A percentile compares a stretch with the other conserved stretches of the same genome.
Conservation (phyloP, 2,888 invertebrate genomes). For the Furcula furcula region DNA sequence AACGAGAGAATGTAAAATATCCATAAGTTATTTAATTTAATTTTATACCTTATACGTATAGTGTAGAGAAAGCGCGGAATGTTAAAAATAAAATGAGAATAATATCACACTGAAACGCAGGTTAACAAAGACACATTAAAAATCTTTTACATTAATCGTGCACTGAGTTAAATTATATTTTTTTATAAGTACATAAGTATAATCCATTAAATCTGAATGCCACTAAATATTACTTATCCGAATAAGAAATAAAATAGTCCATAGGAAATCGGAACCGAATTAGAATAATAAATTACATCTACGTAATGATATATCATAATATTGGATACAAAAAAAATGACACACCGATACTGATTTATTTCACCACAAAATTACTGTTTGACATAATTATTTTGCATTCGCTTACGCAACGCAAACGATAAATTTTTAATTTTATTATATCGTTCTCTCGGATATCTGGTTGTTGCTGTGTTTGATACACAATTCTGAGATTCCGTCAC, state of each 20-base stretch:
- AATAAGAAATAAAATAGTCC: background rate
- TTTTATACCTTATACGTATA: too few relatives aligned
- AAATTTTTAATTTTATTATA: conserved; percentile 13
- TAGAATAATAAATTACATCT: conserved; percentile 5
- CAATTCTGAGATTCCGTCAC: conserved; percentile 21
- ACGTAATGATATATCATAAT: too few relatives aligned
- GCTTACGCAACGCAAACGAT: conserved; percentile 19
- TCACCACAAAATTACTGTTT: conserved; percentile 11
- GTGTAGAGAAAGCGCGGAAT: too few relatives aligned
- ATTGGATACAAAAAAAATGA: conserved; percentile 2
- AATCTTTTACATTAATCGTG: too few relatives aligned
- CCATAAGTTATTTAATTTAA: too few relatives aligned
- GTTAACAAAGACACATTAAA: too few relatives aligned
- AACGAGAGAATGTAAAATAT: background rate
- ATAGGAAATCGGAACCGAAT: background rate
- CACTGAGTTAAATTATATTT: too few relatives aligned
- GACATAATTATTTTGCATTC: conserved; percentile 19
- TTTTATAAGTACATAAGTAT: too few relatives aligned
- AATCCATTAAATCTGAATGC: background rate
- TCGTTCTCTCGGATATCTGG: conserved; percentile 3
- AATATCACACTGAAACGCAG: too few relatives aligned
- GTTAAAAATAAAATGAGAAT: too few relatives aligned
- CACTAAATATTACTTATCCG: background rate
- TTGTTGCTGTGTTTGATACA: conserved; percentile 5
- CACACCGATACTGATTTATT: conserved; percentile 16